Percentiles rank a stretch among this genome's conserved stretches.
These are phyloP conservation scores for Jordanella pulchra DNA, from an alignment of 2,797 vertebrate genomes.

Conservation along the genomic window DNA sequence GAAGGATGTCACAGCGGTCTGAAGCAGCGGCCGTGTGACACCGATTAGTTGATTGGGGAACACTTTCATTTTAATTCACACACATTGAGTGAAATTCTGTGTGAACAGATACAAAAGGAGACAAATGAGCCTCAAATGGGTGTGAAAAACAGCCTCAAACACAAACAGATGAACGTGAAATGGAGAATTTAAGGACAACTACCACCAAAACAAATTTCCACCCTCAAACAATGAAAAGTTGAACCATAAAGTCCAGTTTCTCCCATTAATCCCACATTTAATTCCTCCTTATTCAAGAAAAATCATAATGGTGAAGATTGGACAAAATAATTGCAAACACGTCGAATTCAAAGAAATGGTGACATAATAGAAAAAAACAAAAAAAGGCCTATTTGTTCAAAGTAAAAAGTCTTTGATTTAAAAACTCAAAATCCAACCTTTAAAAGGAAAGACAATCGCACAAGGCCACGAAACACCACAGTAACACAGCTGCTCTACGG, in stretches of 20 bases:
- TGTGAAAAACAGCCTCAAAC: background rate
- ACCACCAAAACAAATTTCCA: constrained; percentile 12
- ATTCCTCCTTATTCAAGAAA: constrained; percentile 17
- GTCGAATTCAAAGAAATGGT: constrained; percentile 14
- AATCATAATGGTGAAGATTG: background rate
- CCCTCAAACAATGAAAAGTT: constrained; percentile 10
- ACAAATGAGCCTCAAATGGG: background rate
- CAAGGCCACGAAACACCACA: constrained; percentile 66
- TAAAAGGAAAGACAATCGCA: constrained; percentile 30
- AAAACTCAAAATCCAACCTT: constrained; percentile 4
- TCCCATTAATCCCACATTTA: constrained; percentile 26
- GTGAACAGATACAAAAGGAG: background rate
- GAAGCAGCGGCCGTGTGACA: constrained; percentile 55
- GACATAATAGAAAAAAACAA: constrained; percentile 11
- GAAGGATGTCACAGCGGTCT: constrained; percentile 59
- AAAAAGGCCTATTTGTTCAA: constrained; percentile 16
- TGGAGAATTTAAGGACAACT: constrained; percentile 42
- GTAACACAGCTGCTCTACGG: constrained; percentile 57
- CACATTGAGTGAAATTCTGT: constrained; percentile 17
- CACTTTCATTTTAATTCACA: constrained; percentile 26
- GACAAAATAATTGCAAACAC: constrained; percentile 7
- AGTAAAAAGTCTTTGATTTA: background rate
- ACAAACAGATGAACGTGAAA: constrained; percentile 31
- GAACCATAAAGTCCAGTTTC: constrained; percentile 19
- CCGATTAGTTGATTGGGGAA: constrained; percentile 43